Conservation (phyloP, 2,888 invertebrate genomes). For the Pelosia muscerda region DNA sequence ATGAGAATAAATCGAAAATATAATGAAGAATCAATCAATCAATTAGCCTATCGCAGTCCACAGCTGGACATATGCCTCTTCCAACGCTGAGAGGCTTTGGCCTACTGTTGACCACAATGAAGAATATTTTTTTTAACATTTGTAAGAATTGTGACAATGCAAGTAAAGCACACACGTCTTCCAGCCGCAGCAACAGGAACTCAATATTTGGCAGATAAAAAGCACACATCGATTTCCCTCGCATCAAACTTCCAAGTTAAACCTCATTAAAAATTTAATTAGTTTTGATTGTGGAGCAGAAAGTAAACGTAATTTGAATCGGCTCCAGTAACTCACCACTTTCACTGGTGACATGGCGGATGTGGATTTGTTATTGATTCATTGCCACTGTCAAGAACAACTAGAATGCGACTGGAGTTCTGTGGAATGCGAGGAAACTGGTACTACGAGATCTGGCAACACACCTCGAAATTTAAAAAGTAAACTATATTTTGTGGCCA, state of each 20-base stretch:
- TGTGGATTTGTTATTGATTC: constrained; percentile 15
- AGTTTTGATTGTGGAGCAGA: constrained; percentile 39
- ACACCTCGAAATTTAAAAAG: background rate
- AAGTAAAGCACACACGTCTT: no score
- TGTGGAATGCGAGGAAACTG: constrained; percentile 13
- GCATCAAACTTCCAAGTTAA: constrained; percentile 26
- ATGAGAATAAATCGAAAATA: no score
- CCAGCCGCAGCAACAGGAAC: no score
- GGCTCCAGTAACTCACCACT: constrained; percentile 36
- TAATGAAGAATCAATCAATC: no score
- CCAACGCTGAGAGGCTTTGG: no score
- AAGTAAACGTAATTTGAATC: constrained; percentile 33
- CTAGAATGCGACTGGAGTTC: background rate
- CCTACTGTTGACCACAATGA: no score
- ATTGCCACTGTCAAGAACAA: constrained; percentile 19
- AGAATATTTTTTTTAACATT: no score
- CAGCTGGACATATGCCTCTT: no score
- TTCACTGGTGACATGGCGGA: constrained; percentile 35
- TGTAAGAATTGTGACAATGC: no score
- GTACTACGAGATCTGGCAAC: constrained; percentile 12
- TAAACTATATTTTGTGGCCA: background rate
- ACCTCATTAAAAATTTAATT: constrained; percentile 46
- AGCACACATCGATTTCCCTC: constrained; percentile 3
- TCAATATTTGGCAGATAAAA: no score
- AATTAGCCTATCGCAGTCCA: no score